Evolutionary conservation across 2,888 invertebrate genomes (phyloP), one percentile per base, ranked within the genome.

Genomic region (Drosophila nigricruria): DNA sequence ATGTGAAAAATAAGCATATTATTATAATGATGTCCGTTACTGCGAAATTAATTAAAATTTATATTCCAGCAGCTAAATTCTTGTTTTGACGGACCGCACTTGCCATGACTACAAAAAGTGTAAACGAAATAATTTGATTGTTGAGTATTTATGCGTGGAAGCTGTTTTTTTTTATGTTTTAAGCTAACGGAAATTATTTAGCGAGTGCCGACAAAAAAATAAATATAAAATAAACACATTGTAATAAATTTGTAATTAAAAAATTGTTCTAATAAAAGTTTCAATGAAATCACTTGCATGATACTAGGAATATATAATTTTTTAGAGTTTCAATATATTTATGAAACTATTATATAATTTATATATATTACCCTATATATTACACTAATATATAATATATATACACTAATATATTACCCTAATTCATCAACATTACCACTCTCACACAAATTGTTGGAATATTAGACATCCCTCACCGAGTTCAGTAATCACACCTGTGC

Each of bases 31-130:
- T 81, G 78, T 72, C 65, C 71, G 68, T 72, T 59, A 38, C 70
- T 73, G 65, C 58, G 52, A 77, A 75, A 88, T 88, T 86, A 88
- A 86, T 82, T 82, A 86, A 69, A 86, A 74, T 71, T 63, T 77
- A 69, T 75, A 63, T 67, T 66, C 53, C 36, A 58, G 70, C 64
- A 60, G 68, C 56, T 53, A 57, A 52, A 56, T 67, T 65, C 30
- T 52, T 66, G 27, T 63, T 59, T 47, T 59, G 58, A 40, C 3
- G 43, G 12, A 56, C 16, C 32, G 16, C 57, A 49, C 34, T 69
- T 59, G 50, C 59, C 42, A 56, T 58, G 60, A 38, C 72, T 47
- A 67, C 74, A 54, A 45, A n/a, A 47, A 47, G 45, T 47, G n/a
- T 34, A 42, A 36, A 12, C 34, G 23, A 14, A 27, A 38, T 5